A percentile compares a stretch with the other conserved stretches of the same genome.
Conservation (phyloP, 2,113 vertebrate species). For the Gymnocephalus cernua region DNA sequence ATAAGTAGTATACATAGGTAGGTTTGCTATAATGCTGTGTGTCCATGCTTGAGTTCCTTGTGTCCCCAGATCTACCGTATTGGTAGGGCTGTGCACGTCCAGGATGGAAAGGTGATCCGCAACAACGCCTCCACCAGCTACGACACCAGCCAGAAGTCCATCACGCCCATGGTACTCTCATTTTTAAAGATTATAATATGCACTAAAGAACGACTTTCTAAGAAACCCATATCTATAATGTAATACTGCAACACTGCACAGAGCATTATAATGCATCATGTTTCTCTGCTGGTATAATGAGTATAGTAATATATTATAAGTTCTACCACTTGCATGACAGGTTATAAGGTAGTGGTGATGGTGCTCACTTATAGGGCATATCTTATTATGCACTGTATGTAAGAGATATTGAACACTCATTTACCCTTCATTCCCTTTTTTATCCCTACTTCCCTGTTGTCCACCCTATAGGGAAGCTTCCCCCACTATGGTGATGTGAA, state of each 20-base stretch:
- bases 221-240: neutral
- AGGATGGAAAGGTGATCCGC: slow-evolving; percentile 94
- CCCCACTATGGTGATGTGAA: slow-evolving; percentile 96
- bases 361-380: neutral
- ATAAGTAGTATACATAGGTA: neutral
- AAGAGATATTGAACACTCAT: neutral
- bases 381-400: neutral
- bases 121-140: slow-evolving; percentile 95
- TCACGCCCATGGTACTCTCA: slow-evolving; percentile 91
- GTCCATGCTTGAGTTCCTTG: neutral
- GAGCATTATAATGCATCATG: neutral
- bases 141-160: slow-evolving; percentile 94
- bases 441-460: neutral
- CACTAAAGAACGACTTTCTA: neutral
- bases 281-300: neutral
- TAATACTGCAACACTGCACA: neutral
- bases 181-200: neutral
- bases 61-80: slow-evolving; percentile 91
- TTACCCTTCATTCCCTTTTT: neutral
- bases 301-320: neutral
- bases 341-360: neutral
- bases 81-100: slow-evolving; percentile 91
- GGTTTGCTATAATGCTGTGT: neutral
- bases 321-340: neutral
- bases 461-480: slow-evolving; percentile 89